Percentiles rank a stretch among this genome's conserved stretches.
Conservation (phyloP, 2,797 vertebrate species). For the Brotogeris chrysoptera region DNA sequence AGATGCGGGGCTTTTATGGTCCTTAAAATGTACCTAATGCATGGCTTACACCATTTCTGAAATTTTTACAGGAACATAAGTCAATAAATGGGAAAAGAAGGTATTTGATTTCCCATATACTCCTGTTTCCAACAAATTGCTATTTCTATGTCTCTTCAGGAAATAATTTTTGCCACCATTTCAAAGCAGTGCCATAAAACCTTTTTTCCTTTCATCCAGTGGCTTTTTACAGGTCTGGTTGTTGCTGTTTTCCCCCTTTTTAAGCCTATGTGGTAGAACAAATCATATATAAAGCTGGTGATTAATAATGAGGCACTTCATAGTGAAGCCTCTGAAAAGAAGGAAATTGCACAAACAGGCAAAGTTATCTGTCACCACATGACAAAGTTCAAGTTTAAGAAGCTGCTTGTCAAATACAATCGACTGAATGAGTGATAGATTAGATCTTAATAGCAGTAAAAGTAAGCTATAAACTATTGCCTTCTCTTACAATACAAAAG, state of each 20-base stretch:
- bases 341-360: constrained; percentile 79
- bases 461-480: constrained; percentile 75
- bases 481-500: constrained; percentile 76
- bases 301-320: constrained; percentile 80
- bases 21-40: neutral
- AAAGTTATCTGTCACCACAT: constrained; percentile 79
- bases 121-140: neutral
- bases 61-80: neutral
- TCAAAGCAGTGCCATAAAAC: neutral
- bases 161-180: neutral
- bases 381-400: constrained; percentile 83
- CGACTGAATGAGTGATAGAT: constrained; percentile 79
- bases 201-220: neutral
- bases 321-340: constrained; percentile 68
- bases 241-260: neutral
- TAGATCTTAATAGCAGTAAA: constrained; percentile 81
- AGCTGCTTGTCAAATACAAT: constrained; percentile 80
- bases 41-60: accelerated
- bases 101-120: neutral
- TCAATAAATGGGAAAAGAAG: neutral
- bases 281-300: constrained; percentile 73
- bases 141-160: neutral
- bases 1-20: neutral
- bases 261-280: constrained; percentile 45
- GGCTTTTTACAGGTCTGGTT: neutral